Percentiles rank a stretch among this genome's conserved stretches.
Conservation (phyloP, 2,888 invertebrate species). For the Leucoma salicis region DNA sequence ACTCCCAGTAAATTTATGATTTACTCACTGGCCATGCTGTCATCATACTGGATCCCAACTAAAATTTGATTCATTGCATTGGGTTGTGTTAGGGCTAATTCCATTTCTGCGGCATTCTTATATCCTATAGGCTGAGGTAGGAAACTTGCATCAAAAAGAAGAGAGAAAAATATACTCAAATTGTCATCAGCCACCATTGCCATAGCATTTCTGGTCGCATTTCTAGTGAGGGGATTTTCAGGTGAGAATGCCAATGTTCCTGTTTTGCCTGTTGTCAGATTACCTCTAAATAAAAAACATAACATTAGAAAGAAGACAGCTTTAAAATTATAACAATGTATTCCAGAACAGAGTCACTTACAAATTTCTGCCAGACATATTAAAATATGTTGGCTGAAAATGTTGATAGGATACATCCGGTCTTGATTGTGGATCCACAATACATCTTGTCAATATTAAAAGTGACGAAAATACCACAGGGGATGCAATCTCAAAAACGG, state of each 20-base stretch:
- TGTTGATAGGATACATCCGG: slow-evolving; percentile 57
- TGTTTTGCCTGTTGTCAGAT: slow-evolving; percentile 59
- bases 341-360: slow-evolving; percentile 45
- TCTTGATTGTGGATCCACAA: slow-evolving; percentile 84
- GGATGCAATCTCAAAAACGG: slow-evolving; percentile 86
- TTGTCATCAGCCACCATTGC: slow-evolving; percentile 66
- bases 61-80: slow-evolving; percentile 70
- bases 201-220: slow-evolving; percentile 63
- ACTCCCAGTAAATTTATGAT: too few species aligned
- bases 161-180: slow-evolving; percentile 56
- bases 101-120: slow-evolving; percentile 61
- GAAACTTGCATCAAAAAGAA: slow-evolving; percentile 60
- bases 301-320: not conserved
- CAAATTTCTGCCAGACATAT: slow-evolving; percentile 61
- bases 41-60: slow-evolving; percentile 73
- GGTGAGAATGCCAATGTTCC: slow-evolving; percentile 75
- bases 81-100: slow-evolving; percentile 60
- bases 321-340: not conserved
- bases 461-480: slow-evolving; percentile 87
- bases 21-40: slow-evolving; percentile 68
- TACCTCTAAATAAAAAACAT: slow-evolving; percentile 49
- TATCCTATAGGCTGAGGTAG: slow-evolving; percentile 69
- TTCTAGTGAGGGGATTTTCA: slow-evolving; percentile 64
- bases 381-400: slow-evolving; percentile 70
- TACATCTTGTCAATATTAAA: slow-evolving; percentile 86